Evolutionary conservation across 1,140 invertebrate genomes (phyloP), one percentile per base, ranked within the genome.

Genomic region (Ephestia elutella): DNA sequence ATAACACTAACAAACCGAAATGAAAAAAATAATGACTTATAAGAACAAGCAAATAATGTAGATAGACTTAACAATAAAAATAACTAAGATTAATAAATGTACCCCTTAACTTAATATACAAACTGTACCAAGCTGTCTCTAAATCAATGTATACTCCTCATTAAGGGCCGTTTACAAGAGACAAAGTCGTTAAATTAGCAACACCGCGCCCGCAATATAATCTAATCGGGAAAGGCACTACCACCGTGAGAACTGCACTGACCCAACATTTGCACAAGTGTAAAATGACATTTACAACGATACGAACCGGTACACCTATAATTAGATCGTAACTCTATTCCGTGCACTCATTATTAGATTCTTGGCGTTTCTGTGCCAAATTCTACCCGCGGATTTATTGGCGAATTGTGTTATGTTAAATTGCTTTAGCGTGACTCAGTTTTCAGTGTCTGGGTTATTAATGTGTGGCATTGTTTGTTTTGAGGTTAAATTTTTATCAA

Each of bases 281-380:
- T 44, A 44, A 44, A 44, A 44, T 44, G 38, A 44, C 38, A 44
- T 44, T 44, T 44, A 44, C 38, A 44, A 44, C 38, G 38, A 15
- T 44, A 15, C 15, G 15, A 44, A 44, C 38, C 38, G 38, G 38
- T 44, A 44, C 38, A 44, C 38, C 38, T 44, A 44, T 44, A 44
- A 44, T 44, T 44, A 44, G 38, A 44, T 44, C 38, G 38, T 44
- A 44, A 44, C 38, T 44, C 38, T 44, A 44, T 44, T 44, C 38
- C 38, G 38, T 44, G 38, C 38, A 44, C 38, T 44, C 38, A 44
- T 44, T 44, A 44, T 44, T 44, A 44, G 38, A 44, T 44, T 44
- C 13, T 44, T 44, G 38, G 38, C 38, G 38, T 44, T 44, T 44
- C 13, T 44, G 38, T 44, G 38, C 38, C 38, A 44, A 44, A 44